Percentiles rank a stretch among this genome's conserved stretches.
phyloP scores from a whole-genome alignment of 2,113 vertebrate genomes.

The Chaenogobius annularis region DNA sequence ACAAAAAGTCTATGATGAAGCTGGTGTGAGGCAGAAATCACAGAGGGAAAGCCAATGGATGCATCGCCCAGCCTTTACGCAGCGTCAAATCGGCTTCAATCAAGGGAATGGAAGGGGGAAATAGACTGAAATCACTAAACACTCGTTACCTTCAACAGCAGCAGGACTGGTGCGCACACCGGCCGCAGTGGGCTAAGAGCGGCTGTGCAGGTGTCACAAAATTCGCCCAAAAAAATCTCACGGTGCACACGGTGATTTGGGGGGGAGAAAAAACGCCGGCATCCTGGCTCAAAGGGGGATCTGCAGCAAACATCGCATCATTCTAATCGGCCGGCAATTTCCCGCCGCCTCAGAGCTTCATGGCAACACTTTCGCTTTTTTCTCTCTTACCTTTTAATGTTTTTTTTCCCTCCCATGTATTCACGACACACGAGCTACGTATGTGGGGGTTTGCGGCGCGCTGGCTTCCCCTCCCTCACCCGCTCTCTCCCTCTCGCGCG shows the following conservation, averaged over 20 bases:
- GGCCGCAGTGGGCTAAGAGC: constrained; percentile 30
- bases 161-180: constrained; percentile 36
- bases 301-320: constrained; percentile 38
- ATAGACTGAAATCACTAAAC: constrained; percentile 15
- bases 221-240: constrained; percentile 27
- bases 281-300: constrained; percentile 43
- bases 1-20: constrained; percentile 22
- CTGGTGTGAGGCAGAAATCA: constrained; percentile 45
- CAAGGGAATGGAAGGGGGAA: constrained; percentile 5
- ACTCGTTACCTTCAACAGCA: constrained; percentile 43
- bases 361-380: background rate
- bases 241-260: constrained; percentile 18
- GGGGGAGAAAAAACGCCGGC: constrained; percentile 47
- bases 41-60: constrained; percentile 46
- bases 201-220: constrained; percentile 23
- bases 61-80: constrained; percentile 61
- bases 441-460: constrained; percentile 51
- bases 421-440: constrained; percentile 58
- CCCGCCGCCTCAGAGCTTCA: constrained; percentile 20
- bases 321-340: background rate
- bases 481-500: constrained; percentile 26
- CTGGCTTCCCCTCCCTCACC: constrained; percentile 37
- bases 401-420: constrained; percentile 39
- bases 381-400: background rate
- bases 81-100: constrained; percentile 41